phyloP scores from a whole-genome alignment of 2,113 vertebrate genomes.

The Lophotis ruficrista region DNA sequence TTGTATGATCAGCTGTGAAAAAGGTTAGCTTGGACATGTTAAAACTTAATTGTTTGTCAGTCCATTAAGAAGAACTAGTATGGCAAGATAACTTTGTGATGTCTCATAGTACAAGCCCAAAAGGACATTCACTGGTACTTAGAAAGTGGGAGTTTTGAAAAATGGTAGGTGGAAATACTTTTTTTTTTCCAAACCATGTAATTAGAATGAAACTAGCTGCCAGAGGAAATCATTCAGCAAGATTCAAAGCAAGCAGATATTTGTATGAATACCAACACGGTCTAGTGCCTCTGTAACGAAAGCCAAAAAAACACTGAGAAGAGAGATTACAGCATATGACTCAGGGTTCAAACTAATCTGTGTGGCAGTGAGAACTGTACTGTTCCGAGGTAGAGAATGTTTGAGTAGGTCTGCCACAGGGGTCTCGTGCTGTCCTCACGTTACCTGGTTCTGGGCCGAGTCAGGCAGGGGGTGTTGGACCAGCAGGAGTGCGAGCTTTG shows the following conservation, averaged over 20 bases:
- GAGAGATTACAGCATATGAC: background rate
- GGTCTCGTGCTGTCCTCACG: background rate
- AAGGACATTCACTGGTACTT: background rate
- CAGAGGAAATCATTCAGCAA: background rate
- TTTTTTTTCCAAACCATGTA: background rate
- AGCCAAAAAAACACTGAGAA: background rate
- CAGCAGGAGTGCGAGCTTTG: background rate
- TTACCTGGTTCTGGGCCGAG: background rate
- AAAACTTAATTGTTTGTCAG: background rate
- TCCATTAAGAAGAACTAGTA: background rate
- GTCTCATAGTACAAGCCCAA: background rate
- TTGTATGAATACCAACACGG: background rate
- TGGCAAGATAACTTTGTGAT: background rate
- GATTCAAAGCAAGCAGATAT: background rate
- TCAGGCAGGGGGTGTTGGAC: background rate
- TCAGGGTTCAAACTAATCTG: background rate
- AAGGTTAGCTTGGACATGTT: constrained; percentile 3
- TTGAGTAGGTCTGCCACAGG: background rate
- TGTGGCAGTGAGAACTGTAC: background rate
- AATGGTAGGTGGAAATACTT: constrained; percentile 8
- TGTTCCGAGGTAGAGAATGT: background rate
- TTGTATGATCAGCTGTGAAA: background rate
- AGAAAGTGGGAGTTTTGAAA: constrained; percentile 36
- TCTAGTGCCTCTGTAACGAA: background rate
- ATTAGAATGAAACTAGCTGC: background rate